phyloP scores from a whole-genome alignment of 2,113 vertebrate species.

The Archocentrus centrarchus region DNA sequence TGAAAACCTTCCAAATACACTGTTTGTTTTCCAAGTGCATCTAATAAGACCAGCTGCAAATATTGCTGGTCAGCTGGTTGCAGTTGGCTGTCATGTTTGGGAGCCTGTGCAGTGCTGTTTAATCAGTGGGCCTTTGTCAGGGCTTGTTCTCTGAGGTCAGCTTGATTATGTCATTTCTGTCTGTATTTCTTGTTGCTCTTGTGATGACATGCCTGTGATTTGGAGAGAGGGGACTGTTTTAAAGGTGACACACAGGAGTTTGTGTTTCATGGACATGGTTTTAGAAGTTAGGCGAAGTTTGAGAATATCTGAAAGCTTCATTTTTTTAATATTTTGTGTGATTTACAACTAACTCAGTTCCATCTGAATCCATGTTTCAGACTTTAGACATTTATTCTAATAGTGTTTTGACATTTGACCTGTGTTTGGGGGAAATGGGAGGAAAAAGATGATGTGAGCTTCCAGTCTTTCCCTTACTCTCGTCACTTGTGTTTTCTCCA shows the following conservation, averaged over 20 bases:
- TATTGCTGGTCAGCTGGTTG: slow-evolving; percentile 8
- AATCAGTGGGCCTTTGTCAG: slow-evolving; percentile 10
- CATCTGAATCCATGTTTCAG: background rate
- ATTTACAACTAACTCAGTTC: background rate
- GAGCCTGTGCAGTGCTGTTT: background rate
- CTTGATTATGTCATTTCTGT: slow-evolving; percentile 8
- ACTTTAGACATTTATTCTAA: background rate
- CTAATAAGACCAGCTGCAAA: background rate
- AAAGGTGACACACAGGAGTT: background rate
- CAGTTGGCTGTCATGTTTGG: background rate
- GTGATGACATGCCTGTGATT: background rate
- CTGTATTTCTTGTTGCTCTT: background rate
- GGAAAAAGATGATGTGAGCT: slow-evolving; percentile 39
- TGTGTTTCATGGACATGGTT: background rate
- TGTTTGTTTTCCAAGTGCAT: background rate
- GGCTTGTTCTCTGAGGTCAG: background rate
- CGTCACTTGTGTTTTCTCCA: slow-evolving; percentile 40
- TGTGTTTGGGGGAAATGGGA: background rate
- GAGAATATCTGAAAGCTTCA: background rate
- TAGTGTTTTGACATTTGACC: slow-evolving; percentile 24
- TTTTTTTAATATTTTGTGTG: background rate
- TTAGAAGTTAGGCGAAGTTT: background rate
- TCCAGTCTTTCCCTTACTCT: background rate
- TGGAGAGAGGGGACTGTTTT: background rate
- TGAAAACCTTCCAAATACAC: background rate